Evolutionary conservation across 2,113 vertebrate species (phyloP).

Genomic region (Scomber japonicus): DNA sequence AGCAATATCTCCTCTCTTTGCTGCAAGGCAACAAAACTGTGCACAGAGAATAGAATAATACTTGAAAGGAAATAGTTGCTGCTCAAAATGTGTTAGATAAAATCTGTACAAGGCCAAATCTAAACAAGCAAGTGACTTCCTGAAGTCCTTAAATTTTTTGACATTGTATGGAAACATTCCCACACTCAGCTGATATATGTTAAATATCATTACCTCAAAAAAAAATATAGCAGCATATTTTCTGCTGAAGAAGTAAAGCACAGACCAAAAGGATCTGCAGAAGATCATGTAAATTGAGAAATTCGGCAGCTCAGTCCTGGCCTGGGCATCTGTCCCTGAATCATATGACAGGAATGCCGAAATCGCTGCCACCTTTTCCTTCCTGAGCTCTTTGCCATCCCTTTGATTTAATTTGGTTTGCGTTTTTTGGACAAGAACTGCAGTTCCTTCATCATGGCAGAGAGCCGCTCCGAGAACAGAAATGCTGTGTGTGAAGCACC

Average conservation of each 20-base stretch:
- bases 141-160: slow-evolving; percentile 16
- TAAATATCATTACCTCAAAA: slow-evolving; percentile 28
- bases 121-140: slow-evolving; percentile 16
- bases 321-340: slow-evolving; percentile 35
- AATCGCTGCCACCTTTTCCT: slow-evolving; percentile 42
- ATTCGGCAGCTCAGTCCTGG: background rate
- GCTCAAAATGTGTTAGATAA: slow-evolving; percentile 30
- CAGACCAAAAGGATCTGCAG: background rate
- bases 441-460: slow-evolving; percentile 44
- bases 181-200: slow-evolving; percentile 42
- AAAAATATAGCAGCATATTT: slow-evolving; percentile 38
- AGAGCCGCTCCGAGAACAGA: slow-evolving; percentile 65
- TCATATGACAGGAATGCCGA: slow-evolving; percentile 58
- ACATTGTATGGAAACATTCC: slow-evolving; percentile 51
- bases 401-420: slow-evolving; percentile 65
- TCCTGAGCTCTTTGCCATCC: slow-evolving; percentile 43
- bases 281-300: slow-evolving; percentile 25
- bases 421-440: slow-evolving; percentile 40
- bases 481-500: slow-evolving; percentile 64
- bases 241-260: slow-evolving; percentile 2
- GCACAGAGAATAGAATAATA: background rate
- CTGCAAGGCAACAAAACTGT: slow-evolving; percentile 1
- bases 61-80: background rate
- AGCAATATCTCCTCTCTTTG: background rate
- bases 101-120: slow-evolving; percentile 12